Evolutionary conservation across 2,888 invertebrate species (phyloP).

Genomic region (Drosophila flavopinicola): DNA sequence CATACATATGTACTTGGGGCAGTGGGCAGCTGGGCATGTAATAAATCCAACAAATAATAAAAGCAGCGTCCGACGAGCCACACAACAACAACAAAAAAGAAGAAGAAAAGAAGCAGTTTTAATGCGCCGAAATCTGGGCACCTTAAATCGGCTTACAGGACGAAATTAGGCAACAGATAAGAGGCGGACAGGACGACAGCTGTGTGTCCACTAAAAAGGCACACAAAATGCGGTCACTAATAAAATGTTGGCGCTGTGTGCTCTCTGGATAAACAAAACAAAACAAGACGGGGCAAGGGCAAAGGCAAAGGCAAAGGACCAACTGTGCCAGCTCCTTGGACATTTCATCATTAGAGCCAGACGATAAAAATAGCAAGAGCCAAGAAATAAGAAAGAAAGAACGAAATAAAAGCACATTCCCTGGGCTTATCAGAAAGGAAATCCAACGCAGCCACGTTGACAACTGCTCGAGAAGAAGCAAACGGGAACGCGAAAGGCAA

Average conservation of each 20-base stretch:
- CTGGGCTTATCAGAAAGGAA: slow-evolving; percentile 51
- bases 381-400: slow-evolving; percentile 2
- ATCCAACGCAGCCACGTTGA: slow-evolving; percentile 55
- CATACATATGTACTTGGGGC: neutral
- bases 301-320: no score
- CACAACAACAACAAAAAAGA: slow-evolving; percentile 3
- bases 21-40: slow-evolving; percentile 28
- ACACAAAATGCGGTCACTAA: slow-evolving; percentile 68
- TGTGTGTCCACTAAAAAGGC: slow-evolving; percentile 65
- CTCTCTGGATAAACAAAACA: slow-evolving; percentile 30
- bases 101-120: slow-evolving; percentile 38
- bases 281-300: no score
- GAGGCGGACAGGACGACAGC: slow-evolving; percentile 46
- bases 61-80: slow-evolving; percentile 7
- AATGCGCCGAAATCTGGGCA: slow-evolving; percentile 70
- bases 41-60: slow-evolving; percentile 58
- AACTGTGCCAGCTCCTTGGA: slow-evolving; percentile 23
- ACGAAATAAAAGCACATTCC: slow-evolving; percentile 23
- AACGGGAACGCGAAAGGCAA: slow-evolving; percentile 33
- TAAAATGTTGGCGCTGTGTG: slow-evolving; percentile 59
- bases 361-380: slow-evolving; percentile 73
- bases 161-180: slow-evolving; percentile 67
- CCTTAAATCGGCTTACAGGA: slow-evolving; percentile 71
- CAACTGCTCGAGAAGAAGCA: slow-evolving; percentile 25
- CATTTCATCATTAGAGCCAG: slow-evolving; percentile 68